Percentiles rank a stretch among this genome's conserved stretches.
phyloP scores from a whole-genome alignment of 2,113 vertebrate species.

The Diadophis punctatus region DNA sequence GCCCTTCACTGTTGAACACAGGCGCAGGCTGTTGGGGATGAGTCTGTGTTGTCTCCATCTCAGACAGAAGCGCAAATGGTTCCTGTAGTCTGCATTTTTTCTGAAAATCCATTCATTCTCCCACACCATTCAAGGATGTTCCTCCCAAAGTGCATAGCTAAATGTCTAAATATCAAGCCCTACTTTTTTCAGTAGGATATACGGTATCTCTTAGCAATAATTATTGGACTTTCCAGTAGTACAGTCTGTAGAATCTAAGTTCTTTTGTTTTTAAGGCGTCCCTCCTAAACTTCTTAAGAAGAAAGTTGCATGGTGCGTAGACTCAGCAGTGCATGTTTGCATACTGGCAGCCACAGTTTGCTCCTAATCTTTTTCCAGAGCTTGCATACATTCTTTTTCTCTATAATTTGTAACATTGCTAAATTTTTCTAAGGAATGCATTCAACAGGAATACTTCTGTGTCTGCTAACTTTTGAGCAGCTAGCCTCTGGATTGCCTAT shows the following conservation, averaged over 20 bases:
- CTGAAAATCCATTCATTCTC: too few species aligned
- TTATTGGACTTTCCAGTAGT: neutral
- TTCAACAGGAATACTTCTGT: neutral
- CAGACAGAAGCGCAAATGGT: too few species aligned
- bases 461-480: neutral
- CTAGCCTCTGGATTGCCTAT: neutral
- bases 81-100: too few species aligned
- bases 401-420: constrained; percentile 3
- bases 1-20: too few species aligned
- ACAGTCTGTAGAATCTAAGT: neutral
- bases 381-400: neutral
- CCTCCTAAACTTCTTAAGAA: neutral
- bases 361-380: neutral
- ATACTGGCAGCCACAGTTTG: neutral
- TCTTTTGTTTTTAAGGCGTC: neutral
- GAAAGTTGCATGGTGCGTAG: neutral
- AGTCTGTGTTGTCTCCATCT: too few species aligned
- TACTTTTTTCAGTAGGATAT: neutral
- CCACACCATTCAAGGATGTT: too few species aligned
- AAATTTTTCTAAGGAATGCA: neutral
- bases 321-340: neutral
- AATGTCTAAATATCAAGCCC: neutral
- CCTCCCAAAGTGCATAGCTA: too few species aligned
- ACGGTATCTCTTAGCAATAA: neutral
- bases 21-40: too few species aligned